Conservation (phyloP, 2,113 vertebrate species). For the Prionailurus bengalensis region DNA sequence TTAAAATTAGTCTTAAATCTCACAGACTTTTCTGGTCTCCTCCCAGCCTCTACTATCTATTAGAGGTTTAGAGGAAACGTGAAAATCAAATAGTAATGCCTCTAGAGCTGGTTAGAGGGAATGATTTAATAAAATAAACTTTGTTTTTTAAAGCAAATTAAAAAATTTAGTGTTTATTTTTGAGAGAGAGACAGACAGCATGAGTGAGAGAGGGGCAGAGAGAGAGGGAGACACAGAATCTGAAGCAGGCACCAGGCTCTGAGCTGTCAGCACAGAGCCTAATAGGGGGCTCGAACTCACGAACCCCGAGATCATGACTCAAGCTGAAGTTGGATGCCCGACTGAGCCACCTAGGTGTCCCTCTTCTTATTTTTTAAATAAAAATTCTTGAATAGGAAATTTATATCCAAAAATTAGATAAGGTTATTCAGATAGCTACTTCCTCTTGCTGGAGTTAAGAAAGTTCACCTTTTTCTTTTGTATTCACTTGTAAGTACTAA, state of each 20-base stretch:
- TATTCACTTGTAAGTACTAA: not conserved
- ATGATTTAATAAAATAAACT: not conserved
- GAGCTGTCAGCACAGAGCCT: no score
- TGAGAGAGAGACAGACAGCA: no score
- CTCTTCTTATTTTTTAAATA: not conserved
- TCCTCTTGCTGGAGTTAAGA: not conserved
- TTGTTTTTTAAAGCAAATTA: not conserved
- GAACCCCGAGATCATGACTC: no score
- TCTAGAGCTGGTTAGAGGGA: not conserved
- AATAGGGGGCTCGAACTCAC: no score
- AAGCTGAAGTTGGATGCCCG: no score
- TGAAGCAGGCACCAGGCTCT: no score
- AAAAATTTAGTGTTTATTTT: no score
- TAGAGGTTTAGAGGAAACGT: not conserved
- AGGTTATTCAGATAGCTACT: not conserved
- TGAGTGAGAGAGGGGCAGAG: no score
- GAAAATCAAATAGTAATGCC: not conserved
- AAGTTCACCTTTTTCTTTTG: not conserved
- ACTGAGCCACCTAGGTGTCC: no score
- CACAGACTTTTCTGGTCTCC: not conserved
- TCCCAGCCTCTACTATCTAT: no score
- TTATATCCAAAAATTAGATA: not conserved
- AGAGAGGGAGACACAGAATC: no score
- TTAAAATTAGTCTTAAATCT: not conserved
- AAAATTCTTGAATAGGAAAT: not conserved